A percentile compares a stretch with the other conserved stretches of the same genome.
Evolutionary conservation across 2,113 vertebrate genomes (phyloP).

Genomic region (Aegotheles bennettii): DNA sequence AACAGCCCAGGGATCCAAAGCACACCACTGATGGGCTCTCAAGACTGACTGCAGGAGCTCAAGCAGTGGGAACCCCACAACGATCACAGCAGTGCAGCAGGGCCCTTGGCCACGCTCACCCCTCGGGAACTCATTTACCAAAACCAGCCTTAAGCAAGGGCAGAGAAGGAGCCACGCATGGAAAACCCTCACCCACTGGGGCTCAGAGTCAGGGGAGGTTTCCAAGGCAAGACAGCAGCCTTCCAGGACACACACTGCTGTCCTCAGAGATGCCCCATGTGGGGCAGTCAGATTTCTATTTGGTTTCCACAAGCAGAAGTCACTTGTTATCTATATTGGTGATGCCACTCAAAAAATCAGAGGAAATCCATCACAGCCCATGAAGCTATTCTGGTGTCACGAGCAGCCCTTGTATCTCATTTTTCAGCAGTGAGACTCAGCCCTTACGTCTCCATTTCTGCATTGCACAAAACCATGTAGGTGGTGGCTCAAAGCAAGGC

Average conservation of each 20-base stretch:
- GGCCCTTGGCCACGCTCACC: fast-evolving
- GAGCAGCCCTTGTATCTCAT: background rate
- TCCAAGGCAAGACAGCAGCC: background rate
- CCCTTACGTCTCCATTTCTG: background rate
- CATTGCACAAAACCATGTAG: background rate
- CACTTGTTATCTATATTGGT: background rate
- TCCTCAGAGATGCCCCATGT: background rate
- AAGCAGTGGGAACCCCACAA: fast-evolving
- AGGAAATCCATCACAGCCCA: background rate
- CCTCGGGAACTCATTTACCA: background rate
- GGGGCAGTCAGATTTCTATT: fast-evolving
- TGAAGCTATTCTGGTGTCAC: constrained; percentile 18
- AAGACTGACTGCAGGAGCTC: background rate
- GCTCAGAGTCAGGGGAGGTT: background rate
- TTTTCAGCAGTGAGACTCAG: background rate
- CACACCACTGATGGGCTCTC: background rate
- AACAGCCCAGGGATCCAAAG: background rate
- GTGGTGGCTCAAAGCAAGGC: background rate
- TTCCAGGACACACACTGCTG: fast-evolving
- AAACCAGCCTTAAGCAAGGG: background rate
- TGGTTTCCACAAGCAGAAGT: background rate
- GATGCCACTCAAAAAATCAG: background rate
- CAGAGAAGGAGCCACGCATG: background rate
- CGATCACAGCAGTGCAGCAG: background rate
- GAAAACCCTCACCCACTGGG: background rate